Evolutionary conservation across 2,888 invertebrate genomes (phyloP).

Genomic region (Cynaeus angustus): DNA sequence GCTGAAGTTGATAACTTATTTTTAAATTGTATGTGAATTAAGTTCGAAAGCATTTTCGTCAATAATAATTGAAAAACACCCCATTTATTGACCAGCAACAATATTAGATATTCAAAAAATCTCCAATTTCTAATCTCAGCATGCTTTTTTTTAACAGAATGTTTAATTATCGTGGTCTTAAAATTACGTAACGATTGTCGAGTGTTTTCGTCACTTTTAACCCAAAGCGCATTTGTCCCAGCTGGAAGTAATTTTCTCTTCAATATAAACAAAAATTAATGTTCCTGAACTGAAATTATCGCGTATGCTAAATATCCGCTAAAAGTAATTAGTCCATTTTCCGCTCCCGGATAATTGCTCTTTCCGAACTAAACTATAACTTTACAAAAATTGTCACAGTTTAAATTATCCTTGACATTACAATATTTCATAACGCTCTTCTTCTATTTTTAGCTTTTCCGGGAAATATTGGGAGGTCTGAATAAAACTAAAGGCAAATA

Average conservation of each 20-base stretch:
- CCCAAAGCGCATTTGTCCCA: background rate
- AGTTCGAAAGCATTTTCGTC: too few relatives aligned
- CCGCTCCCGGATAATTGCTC: slow-evolving; percentile 44
- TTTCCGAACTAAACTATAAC: slow-evolving; percentile 41
- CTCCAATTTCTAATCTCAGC: too few relatives aligned
- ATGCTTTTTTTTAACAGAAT: too few relatives aligned
- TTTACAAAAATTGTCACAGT: slow-evolving; percentile 12
- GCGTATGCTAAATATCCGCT: slow-evolving; percentile 44
- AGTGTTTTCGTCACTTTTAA: slow-evolving; percentile 11
- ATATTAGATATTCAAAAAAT: too few relatives aligned
- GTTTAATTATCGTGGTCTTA: too few relatives aligned
- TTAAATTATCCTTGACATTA: too few relatives aligned
- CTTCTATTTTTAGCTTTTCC: background rate
- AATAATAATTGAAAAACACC: too few relatives aligned
- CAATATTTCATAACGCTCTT: too few relatives aligned
- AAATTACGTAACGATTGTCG: background rate
- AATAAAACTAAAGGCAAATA: slow-evolving; percentile 22
- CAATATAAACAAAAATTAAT: slow-evolving; percentile 36
- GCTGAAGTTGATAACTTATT: too few relatives aligned
- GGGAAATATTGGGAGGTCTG: background rate
- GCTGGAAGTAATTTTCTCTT: slow-evolving; percentile 19
- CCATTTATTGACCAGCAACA: too few relatives aligned
- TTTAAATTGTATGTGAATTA: too few relatives aligned
- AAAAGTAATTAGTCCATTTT: slow-evolving; percentile 47
- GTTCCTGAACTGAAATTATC: slow-evolving; percentile 41